Conservation (phyloP, 2,113 vertebrate species). For the Dromas ardeola region DNA sequence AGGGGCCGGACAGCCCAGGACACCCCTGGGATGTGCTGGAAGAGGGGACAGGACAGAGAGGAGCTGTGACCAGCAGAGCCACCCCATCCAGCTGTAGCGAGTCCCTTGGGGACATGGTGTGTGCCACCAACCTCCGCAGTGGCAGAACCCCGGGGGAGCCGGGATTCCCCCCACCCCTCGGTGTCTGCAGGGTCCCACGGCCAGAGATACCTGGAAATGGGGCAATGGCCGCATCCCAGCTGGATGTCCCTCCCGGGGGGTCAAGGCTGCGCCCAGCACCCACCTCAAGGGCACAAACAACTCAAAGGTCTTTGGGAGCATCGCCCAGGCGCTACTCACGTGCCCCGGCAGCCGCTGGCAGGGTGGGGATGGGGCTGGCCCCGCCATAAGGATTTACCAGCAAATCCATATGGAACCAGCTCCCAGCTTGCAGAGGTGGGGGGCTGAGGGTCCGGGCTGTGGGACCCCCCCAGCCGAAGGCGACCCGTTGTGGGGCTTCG, state of each 20-base stretch:
- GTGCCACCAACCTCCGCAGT: not conserved
- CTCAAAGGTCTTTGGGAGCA: constrained; percentile 35
- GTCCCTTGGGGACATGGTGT: not conserved
- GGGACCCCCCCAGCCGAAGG: not conserved
- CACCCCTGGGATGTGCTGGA: rapidly evolving
- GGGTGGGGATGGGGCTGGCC: not conserved
- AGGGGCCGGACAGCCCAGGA: not conserved
- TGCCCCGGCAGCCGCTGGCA: rapidly evolving
- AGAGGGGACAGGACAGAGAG: not conserved
- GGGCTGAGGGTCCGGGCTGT: not conserved
- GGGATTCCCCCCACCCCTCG: not conserved
- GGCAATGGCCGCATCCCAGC: rapidly evolving
- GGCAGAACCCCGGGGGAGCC: not conserved
- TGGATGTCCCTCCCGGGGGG: rapidly evolving
- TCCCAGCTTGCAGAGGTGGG: rapidly evolving
- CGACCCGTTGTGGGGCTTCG: rapidly evolving
- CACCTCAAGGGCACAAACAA: constrained; percentile 16
- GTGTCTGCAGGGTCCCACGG: rapidly evolving
- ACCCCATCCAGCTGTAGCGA: rapidly evolving
- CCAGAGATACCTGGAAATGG: rapidly evolving
- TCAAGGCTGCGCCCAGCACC: not conserved
- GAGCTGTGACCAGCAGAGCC: not conserved
- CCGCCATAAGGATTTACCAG: not conserved
- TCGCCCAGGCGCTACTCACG: not conserved
- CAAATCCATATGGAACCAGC: rapidly evolving